Percentiles rank a stretch among this genome's conserved stretches.
Conservation (phyloP, 2,797 vertebrate species). For the Urocyon cinereoargenteus region DNA sequence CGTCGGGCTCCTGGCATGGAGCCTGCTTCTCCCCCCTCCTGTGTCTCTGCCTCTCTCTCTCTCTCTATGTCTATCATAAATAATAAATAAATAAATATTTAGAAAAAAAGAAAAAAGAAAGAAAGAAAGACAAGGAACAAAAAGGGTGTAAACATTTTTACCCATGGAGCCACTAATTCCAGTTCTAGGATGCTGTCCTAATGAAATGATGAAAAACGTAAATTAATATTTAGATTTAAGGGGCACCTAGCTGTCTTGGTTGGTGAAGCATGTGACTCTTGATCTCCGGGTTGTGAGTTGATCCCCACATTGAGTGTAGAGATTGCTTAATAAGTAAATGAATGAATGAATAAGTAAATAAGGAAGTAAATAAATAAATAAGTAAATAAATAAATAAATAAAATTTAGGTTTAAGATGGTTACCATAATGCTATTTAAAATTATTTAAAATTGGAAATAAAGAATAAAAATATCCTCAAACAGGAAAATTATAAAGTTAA, state of each 20-base stretch:
- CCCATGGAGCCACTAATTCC: neutral
- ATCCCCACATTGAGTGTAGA: neutral
- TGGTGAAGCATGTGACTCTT: neutral
- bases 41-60: too few species aligned
- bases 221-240: constrained; percentile 3
- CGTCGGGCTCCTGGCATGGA: too few species aligned
- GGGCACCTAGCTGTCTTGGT: neutral
- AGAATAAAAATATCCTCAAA: neutral
- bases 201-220: neutral
- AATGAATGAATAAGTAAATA: neutral
- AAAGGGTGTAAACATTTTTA: neutral
- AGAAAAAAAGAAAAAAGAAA: neutral
- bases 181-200: neutral
- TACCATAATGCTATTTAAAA: neutral
- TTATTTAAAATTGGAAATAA: neutral
- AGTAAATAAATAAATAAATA: neutral
- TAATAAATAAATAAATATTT: too few species aligned
- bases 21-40: too few species aligned
- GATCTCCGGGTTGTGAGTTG: neutral
- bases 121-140: neutral
- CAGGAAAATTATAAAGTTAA: neutral
- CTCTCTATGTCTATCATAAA: too few species aligned
- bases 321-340: neutral
- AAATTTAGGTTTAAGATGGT: neutral
- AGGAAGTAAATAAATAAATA: too few species aligned